These are phyloP conservation scores for Leptoclinus maculatus DNA, from an alignment of 2,797 vertebrate species.

Conservation along the genomic window DNA sequence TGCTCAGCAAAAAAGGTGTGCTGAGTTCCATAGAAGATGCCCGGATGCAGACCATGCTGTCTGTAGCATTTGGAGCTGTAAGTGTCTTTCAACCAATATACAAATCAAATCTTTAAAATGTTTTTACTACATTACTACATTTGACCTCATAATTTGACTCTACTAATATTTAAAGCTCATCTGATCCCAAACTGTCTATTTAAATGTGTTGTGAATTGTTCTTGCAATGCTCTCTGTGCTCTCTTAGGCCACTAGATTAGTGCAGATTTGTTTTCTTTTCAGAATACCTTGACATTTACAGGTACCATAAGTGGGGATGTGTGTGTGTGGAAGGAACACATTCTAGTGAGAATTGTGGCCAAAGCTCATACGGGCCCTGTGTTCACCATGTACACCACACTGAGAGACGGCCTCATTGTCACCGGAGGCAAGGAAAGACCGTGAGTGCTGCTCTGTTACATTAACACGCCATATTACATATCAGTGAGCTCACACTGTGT, in stretches of 20 bases:
- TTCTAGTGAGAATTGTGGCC: conserved; percentile 96
- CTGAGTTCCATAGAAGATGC: conserved; percentile 93
- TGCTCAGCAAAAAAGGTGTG: conserved; percentile 97
- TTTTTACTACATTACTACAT: background rate
- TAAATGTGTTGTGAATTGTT: conserved; percentile 70
- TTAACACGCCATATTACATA: background rate
- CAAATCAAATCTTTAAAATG: background rate
- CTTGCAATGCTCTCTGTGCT: conserved; percentile 79
- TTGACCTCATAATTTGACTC: conserved; percentile 6
- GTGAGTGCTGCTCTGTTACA: conserved; percentile 84
- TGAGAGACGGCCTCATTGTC: conserved; percentile 96
- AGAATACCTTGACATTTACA: conserved; percentile 99
- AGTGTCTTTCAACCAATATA: conserved; percentile 70
- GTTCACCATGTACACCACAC: conserved; percentile 98
- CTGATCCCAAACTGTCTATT: conserved; percentile 41
- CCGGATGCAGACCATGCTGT: conserved; percentile 98
- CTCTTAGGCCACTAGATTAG: conserved; percentile 89
- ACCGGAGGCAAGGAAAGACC: conserved; percentile 98
- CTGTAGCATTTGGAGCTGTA: conserved; percentile 98
- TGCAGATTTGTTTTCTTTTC: conserved; percentile 92
- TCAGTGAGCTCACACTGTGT: background rate
- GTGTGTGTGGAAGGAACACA: conserved; percentile 98
- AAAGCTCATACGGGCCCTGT: conserved; percentile 98
- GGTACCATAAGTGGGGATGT: conserved; percentile 99
- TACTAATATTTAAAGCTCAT: conserved; percentile 23